Evolutionary conservation across 2,797 vertebrate genomes (phyloP).

Genomic region (Cossypha polioptera): DNA sequence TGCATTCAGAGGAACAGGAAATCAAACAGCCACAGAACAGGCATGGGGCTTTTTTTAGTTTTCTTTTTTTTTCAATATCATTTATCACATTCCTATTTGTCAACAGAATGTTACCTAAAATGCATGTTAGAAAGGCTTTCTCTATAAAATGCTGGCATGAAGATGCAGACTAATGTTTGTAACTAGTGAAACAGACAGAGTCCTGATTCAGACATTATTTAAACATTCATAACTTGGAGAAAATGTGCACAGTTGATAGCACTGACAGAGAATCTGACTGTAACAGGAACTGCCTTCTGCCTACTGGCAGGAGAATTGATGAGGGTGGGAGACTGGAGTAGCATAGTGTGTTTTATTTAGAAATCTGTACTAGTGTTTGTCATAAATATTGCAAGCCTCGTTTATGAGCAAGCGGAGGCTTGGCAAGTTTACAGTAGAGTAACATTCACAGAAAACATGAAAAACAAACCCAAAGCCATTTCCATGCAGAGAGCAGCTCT

Average conservation of each 20-base stretch:
- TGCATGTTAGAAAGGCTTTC: conserved; percentile 21
- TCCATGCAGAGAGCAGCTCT: not conserved
- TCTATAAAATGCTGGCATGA: not conserved
- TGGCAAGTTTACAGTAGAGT: conserved; percentile 8
- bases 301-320: not conserved
- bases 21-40: conserved; percentile 37
- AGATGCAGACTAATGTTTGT: not conserved
- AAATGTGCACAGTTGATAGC: conserved; percentile 26
- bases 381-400: conserved; percentile 25
- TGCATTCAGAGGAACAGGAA: conserved; percentile 15
- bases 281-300: not conserved
- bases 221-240: conserved; percentile 29
- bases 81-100: conserved; percentile 51
- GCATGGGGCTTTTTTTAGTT: not conserved
- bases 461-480: not conserved
- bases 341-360: conserved; percentile 24
- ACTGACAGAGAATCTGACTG: conserved; percentile 19
- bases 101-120: conserved; percentile 44
- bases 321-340: not conserved
- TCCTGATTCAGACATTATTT: conserved; percentile 3
- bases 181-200: conserved; percentile 15
- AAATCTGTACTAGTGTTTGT: not conserved
- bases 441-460: not conserved
- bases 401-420: not conserved
- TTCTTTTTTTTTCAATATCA: not conserved